Evolutionary conservation across 2,888 invertebrate genomes (phyloP).

Genomic region (Homarus gammarus): DNA sequence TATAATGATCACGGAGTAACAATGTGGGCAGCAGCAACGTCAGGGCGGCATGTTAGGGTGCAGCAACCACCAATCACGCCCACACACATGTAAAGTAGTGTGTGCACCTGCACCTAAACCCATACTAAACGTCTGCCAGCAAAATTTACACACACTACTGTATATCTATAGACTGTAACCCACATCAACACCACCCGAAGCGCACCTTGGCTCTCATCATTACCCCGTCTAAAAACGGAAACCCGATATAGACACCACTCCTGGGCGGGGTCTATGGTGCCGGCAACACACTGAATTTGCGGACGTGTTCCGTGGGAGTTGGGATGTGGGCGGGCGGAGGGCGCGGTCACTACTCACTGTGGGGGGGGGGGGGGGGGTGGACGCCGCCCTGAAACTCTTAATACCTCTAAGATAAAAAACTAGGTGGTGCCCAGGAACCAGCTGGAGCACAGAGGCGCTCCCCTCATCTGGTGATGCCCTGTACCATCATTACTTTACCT

Average conservation of each 20-base stretch:
- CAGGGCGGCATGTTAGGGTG: too few species aligned
- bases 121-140: neutral
- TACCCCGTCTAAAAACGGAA: neutral
- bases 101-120: neutral
- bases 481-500: too few species aligned
- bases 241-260: neutral
- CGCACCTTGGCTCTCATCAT: neutral
- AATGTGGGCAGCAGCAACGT: too few species aligned
- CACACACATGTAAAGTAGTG: neutral
- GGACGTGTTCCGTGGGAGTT: neutral
- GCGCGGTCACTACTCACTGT: neutral
- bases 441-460: too few species aligned
- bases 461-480: too few species aligned
- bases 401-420: too few species aligned
- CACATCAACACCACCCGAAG: neutral
- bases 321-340: neutral
- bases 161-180: neutral
- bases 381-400: neutral
- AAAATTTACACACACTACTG: neutral
- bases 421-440: too few species aligned
- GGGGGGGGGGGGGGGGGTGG: too few species aligned
- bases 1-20: too few species aligned
- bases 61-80: neutral
- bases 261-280: neutral
- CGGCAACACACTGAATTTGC: neutral